Base-by-base conservation (phyloP, 2,113 vertebrate genomes). In the Gymnorhina tibicen region DNA sequence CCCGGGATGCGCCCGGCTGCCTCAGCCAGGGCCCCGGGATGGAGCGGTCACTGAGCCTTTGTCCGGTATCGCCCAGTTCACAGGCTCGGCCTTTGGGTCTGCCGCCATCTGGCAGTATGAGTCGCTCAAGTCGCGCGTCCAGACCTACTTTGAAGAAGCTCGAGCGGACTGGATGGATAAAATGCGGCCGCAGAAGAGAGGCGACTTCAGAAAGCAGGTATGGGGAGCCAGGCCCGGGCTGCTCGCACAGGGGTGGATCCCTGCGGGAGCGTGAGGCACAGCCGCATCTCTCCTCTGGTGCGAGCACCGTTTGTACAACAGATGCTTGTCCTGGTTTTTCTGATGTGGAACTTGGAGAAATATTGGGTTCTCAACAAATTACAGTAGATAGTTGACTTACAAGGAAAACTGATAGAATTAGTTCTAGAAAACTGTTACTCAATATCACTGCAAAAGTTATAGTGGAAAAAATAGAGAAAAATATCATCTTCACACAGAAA, bases 61-160 rank as follows among this genome's bases (percentile, higher is more conserved):
- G 5, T 58, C n/a, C 12, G 7, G 1, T 96, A 0, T 95, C 46
- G 1, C 95, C 4, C 89, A 99, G 99, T 99, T 99, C 97, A 99
- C 99, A 99, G 99, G 99, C 95, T 99, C 98, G 73, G 98, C 98
- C 56, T 99, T 99, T 74, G 99, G 98, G 27, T 95, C 98, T 8
- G 99, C 99, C 20, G 99, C 99, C 72, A 98, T 99, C 96, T 99
- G 99, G 99, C 99, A 99, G 91, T 99, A 99, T 50, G 99, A 99
- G 95, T 97, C 98, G 11, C 97, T 99, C 62, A 99, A 99, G 97
- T 98, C 98, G 11, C 98, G 98, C 5, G 98, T 99, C 46, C 98
- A 99, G 97, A 98, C 95, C 92, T 99, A 99, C 89, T 98, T 99
- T 7, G 97, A 99, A 81, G 98, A 98, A 35, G 89, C 98, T 52